phyloP scores from a whole-genome alignment of 2,888 invertebrate genomes.

The Sinelater perroti region DNA sequence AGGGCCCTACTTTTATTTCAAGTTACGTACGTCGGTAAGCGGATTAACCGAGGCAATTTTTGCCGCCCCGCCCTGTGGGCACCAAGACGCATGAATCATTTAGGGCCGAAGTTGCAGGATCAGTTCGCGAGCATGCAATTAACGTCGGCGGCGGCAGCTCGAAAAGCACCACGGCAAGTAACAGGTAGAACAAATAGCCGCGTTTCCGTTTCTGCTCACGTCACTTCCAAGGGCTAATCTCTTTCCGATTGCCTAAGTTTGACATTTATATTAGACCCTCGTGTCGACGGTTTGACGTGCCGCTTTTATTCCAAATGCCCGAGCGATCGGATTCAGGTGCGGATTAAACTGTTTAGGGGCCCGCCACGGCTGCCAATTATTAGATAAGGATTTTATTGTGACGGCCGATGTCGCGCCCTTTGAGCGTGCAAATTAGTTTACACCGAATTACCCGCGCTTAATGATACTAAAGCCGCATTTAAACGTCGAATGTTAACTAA shows the following conservation, averaged over 20 bases:
- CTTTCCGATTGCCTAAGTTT: constrained; percentile 61
- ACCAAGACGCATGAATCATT: constrained; percentile 12
- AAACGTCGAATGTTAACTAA: too few species aligned
- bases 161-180: constrained; percentile 45
- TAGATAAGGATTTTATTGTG: constrained; percentile 25
- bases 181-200: constrained; percentile 51
- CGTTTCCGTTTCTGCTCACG: constrained; percentile 57
- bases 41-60: background rate
- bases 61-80: background rate
- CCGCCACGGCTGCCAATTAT: constrained; percentile 32
- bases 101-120: constrained; percentile 34
- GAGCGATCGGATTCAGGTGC: constrained; percentile 30
- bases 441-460: too few species aligned
- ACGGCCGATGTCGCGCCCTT: constrained; percentile 17
- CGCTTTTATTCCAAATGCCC: constrained; percentile 38
- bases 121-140: constrained; percentile 43
- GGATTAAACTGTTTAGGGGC: constrained; percentile 36
- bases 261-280: constrained; percentile 60
- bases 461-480: too few species aligned
- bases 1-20: too few species aligned
- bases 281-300: constrained; percentile 48
- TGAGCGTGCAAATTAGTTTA: constrained; percentile 9
- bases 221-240: constrained; percentile 58
- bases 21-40: too few species aligned
- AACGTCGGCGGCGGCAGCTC: constrained; percentile 41